These are phyloP conservation scores for Rhabdophis nuchalis DNA, from an alignment of 2,797 vertebrate genomes.

Conservation along the genomic window DNA sequence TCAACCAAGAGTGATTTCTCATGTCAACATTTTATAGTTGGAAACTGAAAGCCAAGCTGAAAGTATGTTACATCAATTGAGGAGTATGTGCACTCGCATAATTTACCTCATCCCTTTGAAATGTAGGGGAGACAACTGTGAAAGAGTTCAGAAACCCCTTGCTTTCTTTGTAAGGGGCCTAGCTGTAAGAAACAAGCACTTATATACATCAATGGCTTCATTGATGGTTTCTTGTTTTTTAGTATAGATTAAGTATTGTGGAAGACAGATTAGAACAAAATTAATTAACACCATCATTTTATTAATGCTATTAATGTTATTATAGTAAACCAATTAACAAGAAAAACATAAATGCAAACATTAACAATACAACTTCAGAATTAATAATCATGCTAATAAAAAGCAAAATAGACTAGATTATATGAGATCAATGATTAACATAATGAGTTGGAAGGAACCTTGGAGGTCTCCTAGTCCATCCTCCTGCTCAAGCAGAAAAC, in stretches of 20 bases:
- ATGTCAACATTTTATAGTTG: slow-evolving; percentile 1
- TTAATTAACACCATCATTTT: neutral
- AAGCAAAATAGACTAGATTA: neutral
- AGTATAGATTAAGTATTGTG: neutral
- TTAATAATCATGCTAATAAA: neutral
- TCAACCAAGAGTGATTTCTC: neutral
- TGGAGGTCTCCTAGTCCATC: neutral
- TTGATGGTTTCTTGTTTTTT: neutral
- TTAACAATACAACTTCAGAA: neutral
- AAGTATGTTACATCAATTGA: neutral
- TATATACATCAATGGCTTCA: neutral
- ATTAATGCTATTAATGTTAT: neutral
- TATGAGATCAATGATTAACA: neutral
- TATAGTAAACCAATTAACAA: neutral
- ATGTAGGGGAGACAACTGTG: neutral
- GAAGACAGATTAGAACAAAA: neutral
- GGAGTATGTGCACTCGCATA: neutral
- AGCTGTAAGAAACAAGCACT: neutral
- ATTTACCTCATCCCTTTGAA: neutral
- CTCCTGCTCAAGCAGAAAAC: neutral
- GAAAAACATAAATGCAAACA: neutral
- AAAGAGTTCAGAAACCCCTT: neutral
- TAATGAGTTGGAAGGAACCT: neutral
- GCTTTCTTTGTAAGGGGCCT: neutral
- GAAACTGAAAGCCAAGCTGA: neutral